Base-by-base conservation (phyloP, 2,888 invertebrate species). In the Steromphala cineraria region DNA sequence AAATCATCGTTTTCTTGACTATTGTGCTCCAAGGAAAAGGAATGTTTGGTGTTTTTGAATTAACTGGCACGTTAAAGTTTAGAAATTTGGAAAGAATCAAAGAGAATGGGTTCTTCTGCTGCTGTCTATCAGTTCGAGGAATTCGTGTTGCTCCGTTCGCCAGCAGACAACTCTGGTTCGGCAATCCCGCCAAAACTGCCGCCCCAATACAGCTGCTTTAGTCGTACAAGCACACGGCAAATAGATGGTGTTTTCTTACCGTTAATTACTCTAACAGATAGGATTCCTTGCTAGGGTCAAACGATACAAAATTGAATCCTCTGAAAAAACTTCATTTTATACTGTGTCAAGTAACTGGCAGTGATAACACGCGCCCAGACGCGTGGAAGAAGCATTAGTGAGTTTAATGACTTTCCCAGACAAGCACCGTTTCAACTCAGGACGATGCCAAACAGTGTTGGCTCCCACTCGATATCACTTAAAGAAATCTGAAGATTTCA, bases 231-330 rank as follows among this genome's bases (percentile, higher is more conserved):
- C 62, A 62, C 62, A 62, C 24, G 62, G 62, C 28, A 62, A 24
- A 24, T 62, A 62, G 62, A 62, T 62, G 62, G 62, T 62, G 62
- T 62, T 62, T 62, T 62, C 62, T 62, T 62, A n/a, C 62, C 62
- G 28, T 28, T 62, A 62, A 62, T 62, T 62, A 21, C 62, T 62
- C 62, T 10, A 62, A 28, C 62, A 62, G 62, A 62, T 62, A 21
- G 28, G 62, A 56, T 28, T 62, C 28, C 62, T 62, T 62, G 62
- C 62, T 28, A 62, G 62, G 62, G 62, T 62, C 62, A 62, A 62
- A 62, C 62, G 62, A 62, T 62, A 62, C 62, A 62, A 62, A 62
- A 62, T 28, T 62, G 28, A 62, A 62, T 62, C 62, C 62, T 24
- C 62, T 28, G 46, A 46, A 62, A 62, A 62, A 62, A 62, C 28